A percentile compares a stretch with the other conserved stretches of the same genome.
Evolutionary conservation across 2,888 invertebrate genomes (phyloP).

Genomic region (Hemithea aestivaria): DNA sequence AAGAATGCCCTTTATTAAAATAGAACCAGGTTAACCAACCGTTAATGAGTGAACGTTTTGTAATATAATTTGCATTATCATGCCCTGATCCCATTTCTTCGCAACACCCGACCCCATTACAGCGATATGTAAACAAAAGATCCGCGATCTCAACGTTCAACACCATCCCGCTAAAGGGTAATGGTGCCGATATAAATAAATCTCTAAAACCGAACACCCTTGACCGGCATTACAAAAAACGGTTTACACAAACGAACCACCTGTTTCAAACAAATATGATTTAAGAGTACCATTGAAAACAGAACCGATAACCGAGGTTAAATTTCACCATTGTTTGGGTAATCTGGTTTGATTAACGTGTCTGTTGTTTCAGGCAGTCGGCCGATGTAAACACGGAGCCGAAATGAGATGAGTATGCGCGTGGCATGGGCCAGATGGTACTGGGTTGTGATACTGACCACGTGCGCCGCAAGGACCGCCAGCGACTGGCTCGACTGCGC

Average conservation of each 20-base stretch:
- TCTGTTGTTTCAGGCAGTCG: conserved; percentile 72
- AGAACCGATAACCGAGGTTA: conserved; percentile 28
- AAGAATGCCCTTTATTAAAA: too few species aligned
- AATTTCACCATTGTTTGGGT: conserved; percentile 47
- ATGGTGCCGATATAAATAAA: conserved; percentile 17
- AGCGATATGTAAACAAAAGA: conserved; percentile 9
- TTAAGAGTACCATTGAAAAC: conserved; percentile 30
- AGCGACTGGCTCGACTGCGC: conserved; percentile 94
- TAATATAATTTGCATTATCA: background rate
- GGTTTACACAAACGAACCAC: conserved; percentile 38
- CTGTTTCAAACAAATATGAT: conserved; percentile 47
- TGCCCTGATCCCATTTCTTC: background rate
- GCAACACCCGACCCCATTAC: conserved; percentile 1
- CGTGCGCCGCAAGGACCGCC: conserved; percentile 72
- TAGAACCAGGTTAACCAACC: too few species aligned
- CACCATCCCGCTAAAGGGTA: conserved; percentile 10
- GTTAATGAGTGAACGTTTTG: too few species aligned
- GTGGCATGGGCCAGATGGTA: conserved; percentile 77
- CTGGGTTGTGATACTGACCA: conserved; percentile 74
- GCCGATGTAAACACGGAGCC: conserved; percentile 71
- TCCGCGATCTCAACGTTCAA: conserved; percentile 9
- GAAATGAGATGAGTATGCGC: conserved; percentile 79
- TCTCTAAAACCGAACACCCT: conserved; percentile 37
- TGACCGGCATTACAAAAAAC: conserved; percentile 42
- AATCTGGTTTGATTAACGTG: conserved; percentile 51